Evolutionary conservation across 1,140 invertebrate genomes (phyloP).

Genomic region (Zaprionus gabonicus): DNA sequence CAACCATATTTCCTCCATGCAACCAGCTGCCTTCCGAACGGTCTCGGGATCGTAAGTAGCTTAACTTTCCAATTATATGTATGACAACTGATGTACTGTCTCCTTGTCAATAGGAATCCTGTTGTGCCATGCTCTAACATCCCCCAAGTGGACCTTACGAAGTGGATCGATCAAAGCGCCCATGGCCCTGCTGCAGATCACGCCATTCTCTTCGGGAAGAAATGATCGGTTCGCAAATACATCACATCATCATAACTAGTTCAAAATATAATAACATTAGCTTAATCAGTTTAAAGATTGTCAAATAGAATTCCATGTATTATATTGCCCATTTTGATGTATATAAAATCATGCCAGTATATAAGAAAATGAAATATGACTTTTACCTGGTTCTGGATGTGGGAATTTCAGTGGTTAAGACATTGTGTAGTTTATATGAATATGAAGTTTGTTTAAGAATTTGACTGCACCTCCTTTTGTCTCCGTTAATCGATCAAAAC

Average conservation of each 20-base stretch:
- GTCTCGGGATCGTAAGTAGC: conserved; percentile 87
- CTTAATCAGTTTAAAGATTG: conserved; percentile 65
- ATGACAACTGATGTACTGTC: background rate
- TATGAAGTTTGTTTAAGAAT: too few species aligned
- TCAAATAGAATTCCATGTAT: conserved; percentile 60
- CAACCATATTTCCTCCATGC: conserved; percentile 90
- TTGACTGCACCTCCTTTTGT: too few species aligned
- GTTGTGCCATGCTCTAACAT: conserved; percentile 88
- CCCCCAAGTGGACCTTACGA: conserved; percentile 88
- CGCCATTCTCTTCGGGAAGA: conserved; percentile 62
- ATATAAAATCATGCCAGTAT: conserved; percentile 62
- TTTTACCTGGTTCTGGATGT: background rate
- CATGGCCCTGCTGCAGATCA: conserved; percentile 54
- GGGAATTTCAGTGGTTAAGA: background rate
- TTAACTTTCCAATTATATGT: background rate
- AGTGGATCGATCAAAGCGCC: conserved; percentile 86
- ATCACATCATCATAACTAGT: conserved; percentile 61
- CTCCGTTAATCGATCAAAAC: too few species aligned
- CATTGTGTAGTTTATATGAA: background rate
- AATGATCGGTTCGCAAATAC: conserved; percentile 38
- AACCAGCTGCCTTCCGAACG: conserved; percentile 88
- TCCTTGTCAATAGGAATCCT: conserved; percentile 86
- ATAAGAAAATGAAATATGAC: conserved; percentile 16
- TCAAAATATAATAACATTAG: conserved; percentile 74
- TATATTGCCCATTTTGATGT: conserved; percentile 66